Evolutionary conservation across 2,888 invertebrate species (phyloP), one percentile per base, ranked within the genome.

Genomic region (Sminthurinus aureus): DNA sequence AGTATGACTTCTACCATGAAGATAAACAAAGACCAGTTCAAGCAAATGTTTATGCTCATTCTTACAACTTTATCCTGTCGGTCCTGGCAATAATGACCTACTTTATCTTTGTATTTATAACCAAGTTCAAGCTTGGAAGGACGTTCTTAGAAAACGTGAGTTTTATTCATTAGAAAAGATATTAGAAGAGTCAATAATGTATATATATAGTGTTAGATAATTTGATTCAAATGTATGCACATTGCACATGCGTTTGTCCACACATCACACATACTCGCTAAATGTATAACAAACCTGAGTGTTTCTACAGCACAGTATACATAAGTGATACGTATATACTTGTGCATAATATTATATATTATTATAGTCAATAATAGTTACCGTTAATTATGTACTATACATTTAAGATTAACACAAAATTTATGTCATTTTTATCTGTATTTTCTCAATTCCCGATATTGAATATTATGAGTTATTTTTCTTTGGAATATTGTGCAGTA

Each of bases 1-100:
- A 98, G 90, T 92, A 95, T 79, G 93, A 92, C 89, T 92, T 96
- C 22, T 94, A 93, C 89, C 93, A 94, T 73, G 90, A 91, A 0
- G 92, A 93, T 0, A 92, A 94, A 81, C 91, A 93, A 87, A 92
- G 96, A 6, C 97, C 98, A 0, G 93, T 93, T 11, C 96, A 97
- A 90, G 92, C 95, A 90, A 92, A 93, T 66, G 93, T 95, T 0
- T 98, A 97, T 90, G 86, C 94, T 15, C 92, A 91, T 12, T 90
- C 93, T n/a, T 85, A 89, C 9, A 92, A 93, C 0, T 89, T 94
- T 52, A 84, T 93, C 0, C 86, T 90, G 0, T 90, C 94, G 0
- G 18, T 94, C 0, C 69, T 91, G 0, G 89, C 92, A 0, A 89
- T 92, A 0, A 73, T 95, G 6, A 89, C 93, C 58, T 95, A 93